Conservation (phyloP, 2,113 vertebrate genomes). For the mouse (Mus musculus) region DNA sequence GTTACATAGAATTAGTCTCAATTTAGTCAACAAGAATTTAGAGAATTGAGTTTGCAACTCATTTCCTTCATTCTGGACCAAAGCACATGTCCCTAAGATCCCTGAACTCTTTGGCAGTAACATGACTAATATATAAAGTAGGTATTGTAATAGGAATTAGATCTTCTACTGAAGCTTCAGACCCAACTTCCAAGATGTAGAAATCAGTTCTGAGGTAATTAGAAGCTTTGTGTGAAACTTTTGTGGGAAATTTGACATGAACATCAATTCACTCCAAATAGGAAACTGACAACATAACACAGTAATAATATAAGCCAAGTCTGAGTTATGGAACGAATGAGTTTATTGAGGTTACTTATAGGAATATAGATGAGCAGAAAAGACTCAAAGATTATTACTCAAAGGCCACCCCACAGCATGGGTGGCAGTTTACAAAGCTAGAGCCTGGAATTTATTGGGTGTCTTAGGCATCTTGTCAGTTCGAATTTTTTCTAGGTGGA, state of each 20-base stretch:
- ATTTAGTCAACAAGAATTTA: background rate
- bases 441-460: background rate
- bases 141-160: background rate
- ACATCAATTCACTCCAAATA: background rate
- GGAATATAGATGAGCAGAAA: background rate
- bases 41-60: background rate
- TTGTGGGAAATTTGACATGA: background rate
- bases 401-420: background rate
- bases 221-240: no score
- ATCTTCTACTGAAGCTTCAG: background rate
- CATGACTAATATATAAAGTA: background rate
- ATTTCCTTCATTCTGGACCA: background rate
- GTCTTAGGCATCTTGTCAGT: background rate
- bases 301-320: background rate
- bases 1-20: background rate
- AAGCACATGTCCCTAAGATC: background rate
- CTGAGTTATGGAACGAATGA: background rate
- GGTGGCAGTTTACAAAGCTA: background rate
- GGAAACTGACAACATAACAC: background rate
- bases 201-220: background rate
- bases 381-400: background rate
- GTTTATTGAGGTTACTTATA: background rate
- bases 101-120: background rate
- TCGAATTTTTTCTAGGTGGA: background rate
- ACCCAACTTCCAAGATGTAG: background rate